Conservation (phyloP, 2,797 vertebrate species). For the Ambastaia sidthimunki region DNA sequence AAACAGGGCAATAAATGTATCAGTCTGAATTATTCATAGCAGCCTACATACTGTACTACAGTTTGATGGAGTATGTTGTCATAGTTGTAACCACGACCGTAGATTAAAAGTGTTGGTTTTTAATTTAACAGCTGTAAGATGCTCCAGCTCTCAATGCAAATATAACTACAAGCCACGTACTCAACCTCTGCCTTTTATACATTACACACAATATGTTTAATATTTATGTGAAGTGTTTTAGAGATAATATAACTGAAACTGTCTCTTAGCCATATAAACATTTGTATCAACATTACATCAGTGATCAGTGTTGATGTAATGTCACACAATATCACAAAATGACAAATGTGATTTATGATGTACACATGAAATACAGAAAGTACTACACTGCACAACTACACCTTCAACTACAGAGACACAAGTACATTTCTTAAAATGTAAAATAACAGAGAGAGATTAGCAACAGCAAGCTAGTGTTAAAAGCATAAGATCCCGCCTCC, state of each 20-base stretch:
- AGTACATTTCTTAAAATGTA: too few relatives aligned
- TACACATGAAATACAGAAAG: too few relatives aligned
- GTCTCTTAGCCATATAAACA: not conserved
- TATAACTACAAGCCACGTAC: not conserved
- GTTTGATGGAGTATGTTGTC: not conserved
- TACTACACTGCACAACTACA: too few relatives aligned
- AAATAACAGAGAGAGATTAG: too few relatives aligned
- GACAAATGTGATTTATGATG: too few relatives aligned
- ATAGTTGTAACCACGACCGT: not conserved
- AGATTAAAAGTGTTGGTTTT: not conserved
- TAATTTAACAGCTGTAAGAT: not conserved
- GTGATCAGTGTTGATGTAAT: too few relatives aligned
- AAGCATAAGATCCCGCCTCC: too few relatives aligned
- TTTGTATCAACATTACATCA: too few relatives aligned
- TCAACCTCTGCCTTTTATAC: not conserved
- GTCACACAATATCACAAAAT: too few relatives aligned
- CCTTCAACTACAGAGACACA: too few relatives aligned
- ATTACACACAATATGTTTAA: not conserved
- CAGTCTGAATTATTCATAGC: conserved; percentile 6
- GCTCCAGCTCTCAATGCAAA: not conserved
- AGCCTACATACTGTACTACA: not conserved
- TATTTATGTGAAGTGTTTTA: not conserved
- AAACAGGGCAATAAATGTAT: not conserved
- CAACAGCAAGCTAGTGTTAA: too few relatives aligned
- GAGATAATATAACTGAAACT: not conserved